Base-by-base conservation (phyloP, 1,140 invertebrate species). In the Pissodes strobi region DNA sequence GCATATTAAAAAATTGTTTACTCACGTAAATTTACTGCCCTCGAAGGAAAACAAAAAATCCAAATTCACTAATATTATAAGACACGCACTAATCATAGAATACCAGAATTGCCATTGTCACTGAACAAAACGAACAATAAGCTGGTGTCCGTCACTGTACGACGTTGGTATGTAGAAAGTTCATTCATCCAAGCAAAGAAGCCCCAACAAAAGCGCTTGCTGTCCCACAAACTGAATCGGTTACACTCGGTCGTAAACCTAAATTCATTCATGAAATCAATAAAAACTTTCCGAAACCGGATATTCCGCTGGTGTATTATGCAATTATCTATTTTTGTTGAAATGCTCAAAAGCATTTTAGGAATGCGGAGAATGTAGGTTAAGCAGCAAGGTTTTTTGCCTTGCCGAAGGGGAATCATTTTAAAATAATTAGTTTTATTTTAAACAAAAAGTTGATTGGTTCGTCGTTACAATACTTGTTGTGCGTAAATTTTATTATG, bases 191-290 rank as follows among this genome's bases (percentile, higher is more conserved):
- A 62, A 62, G 59, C 46, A 53, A 41, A 62, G 59, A 62, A 53
- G 59, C 59, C 17, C 38, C 49, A 53, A 53, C 48, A 53, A 62
- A 62, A 53, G 49, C 49, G 41, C 57, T 61, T 13, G 27, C 38
- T 51, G 59, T 48, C 56, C 56, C 43, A 59, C 56, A 59, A 59
- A 59, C 56, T 22, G 41, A 59, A 39, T 61, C 46, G 58, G 58
- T 48, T 64, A 48, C 23, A 64, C 21, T 64, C 51, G 61, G 61
- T 64, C 61, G 61, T 64, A 64, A 64, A 56, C 61, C 61, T 56
- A 55, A 64, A 64, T 64, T 56, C 61, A 64, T 64, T 64, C 61
- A 64, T 64, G 52, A 64, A 64, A 64, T 64, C 51, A 49, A 55
- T 56, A 64, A 64, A 64, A 64, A 64, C 61, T 56, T 53, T 62